Evolutionary conservation across 2,888 invertebrate genomes (phyloP).

Genomic region (Pseudococcus jackbeardsleyi): DNA sequence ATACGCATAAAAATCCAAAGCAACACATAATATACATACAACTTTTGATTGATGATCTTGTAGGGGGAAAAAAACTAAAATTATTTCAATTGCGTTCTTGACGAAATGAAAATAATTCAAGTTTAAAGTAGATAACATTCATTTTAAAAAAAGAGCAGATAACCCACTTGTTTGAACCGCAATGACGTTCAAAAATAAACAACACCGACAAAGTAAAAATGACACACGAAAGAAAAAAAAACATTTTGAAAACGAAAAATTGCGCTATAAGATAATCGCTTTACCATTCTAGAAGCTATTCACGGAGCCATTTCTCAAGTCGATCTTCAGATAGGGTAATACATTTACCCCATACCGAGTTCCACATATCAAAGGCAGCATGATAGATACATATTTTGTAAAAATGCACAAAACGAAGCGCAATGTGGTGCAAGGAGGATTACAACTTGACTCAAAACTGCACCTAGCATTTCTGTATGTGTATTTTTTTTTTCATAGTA

Average conservation of each 20-base stretch:
- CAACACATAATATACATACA: no score
- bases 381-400: not conserved
- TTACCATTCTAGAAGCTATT: not conserved
- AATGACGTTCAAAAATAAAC: not conserved
- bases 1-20: no score
- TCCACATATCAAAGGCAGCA: not conserved
- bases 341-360: not conserved
- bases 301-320: not conserved
- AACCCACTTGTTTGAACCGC: no score
- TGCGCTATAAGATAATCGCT: not conserved
- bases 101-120: no score
- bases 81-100: no score
- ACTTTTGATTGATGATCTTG: no score
- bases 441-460: not conserved
- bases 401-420: not conserved
- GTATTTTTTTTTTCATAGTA: slow-evolving; percentile 2
- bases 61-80: no score
- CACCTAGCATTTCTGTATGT: not conserved
- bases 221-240: not conserved
- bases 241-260: not conserved
- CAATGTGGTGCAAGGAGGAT: not conserved
- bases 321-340: not conserved
- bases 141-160: not conserved
- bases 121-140: no score
- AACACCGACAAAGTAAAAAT: not conserved